Evolutionary conservation across 2,888 invertebrate species (phyloP).

Genomic region (Lepeophtheirus nordmannii): DNA sequence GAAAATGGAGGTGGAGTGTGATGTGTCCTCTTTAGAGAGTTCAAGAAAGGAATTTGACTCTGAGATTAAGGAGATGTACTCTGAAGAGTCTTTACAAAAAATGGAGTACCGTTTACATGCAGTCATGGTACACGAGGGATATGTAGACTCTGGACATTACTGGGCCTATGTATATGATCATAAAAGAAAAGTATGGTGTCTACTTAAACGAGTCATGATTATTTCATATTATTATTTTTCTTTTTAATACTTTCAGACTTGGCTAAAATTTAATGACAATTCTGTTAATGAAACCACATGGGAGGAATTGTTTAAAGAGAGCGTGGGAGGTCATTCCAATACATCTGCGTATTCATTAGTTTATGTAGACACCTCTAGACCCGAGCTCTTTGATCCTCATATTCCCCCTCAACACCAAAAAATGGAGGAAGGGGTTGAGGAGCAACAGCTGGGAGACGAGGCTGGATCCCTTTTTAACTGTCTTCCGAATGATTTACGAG

Average conservation of each 20-base stretch:
- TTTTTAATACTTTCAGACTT: constrained; percentile 31
- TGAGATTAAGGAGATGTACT: constrained; percentile 27
- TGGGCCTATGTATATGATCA: constrained; percentile 38
- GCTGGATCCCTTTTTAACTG: not conserved
- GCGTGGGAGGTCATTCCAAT: constrained; percentile 37
- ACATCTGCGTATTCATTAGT: constrained; percentile 38
- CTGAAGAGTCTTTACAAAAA: constrained; percentile 26
- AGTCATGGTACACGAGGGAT: constrained; percentile 39
- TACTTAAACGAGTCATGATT: not conserved
- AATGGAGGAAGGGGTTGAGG: not conserved
- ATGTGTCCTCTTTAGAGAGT: constrained; percentile 30
- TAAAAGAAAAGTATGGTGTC: constrained; percentile 13
- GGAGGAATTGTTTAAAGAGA: constrained; percentile 37
- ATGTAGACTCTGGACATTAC: constrained; percentile 39
- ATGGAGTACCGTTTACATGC: constrained; percentile 36
- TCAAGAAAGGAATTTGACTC: constrained; percentile 27
- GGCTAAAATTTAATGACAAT: constrained; percentile 39
- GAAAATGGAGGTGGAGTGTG: constrained; percentile 35
- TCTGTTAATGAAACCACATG: constrained; percentile 36
- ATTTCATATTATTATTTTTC: not conserved
- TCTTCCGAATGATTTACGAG: constrained; percentile 31
- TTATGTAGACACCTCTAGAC: constrained; percentile 34
- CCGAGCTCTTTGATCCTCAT: constrained; percentile 28
- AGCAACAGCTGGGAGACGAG: not conserved
- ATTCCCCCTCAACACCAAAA: not conserved